These are phyloP conservation scores for Aulostomus chinensis DNA, from an alignment of 2,797 vertebrate genomes.

Conservation along the genomic window DNA sequence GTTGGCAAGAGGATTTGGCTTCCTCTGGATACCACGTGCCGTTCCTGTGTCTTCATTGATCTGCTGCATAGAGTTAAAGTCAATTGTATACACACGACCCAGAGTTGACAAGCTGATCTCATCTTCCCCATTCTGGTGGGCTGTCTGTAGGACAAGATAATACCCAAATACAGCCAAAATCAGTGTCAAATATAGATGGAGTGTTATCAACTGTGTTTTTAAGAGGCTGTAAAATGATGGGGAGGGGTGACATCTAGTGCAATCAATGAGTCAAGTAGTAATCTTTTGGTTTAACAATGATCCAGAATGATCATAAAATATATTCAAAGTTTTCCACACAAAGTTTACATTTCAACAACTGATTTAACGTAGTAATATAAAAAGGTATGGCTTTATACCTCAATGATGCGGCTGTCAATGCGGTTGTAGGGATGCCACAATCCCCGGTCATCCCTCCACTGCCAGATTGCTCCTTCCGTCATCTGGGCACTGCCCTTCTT, in stretches of 20 bases:
- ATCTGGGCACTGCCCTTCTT: constrained; percentile 98
- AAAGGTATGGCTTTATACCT: constrained; percentile 79
- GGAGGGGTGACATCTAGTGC: too few species aligned
- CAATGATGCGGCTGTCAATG: constrained; percentile 99
- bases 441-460: constrained; percentile 97
- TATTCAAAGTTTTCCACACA: too few species aligned
- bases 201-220: background rate
- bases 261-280: background rate
- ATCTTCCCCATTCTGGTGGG: constrained; percentile 99
- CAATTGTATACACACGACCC: constrained; percentile 99
- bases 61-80: constrained; percentile 99
- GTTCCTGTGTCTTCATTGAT: constrained; percentile 99
- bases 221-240: background rate
- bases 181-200: constrained; percentile 9
- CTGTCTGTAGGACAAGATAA: constrained; percentile 85
- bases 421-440: constrained; percentile 99
- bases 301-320: too few species aligned
- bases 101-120: constrained; percentile 99
- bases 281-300: too few species aligned
- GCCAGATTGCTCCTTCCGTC: constrained; percentile 97
- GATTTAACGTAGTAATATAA: background rate
- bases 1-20: constrained; percentile 98
- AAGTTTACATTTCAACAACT: background rate
- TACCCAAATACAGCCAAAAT: constrained; percentile 34
- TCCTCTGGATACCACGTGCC: constrained; percentile 98